Conservation (phyloP, 2,888 invertebrate species). For the Teleiodes luculella region DNA sequence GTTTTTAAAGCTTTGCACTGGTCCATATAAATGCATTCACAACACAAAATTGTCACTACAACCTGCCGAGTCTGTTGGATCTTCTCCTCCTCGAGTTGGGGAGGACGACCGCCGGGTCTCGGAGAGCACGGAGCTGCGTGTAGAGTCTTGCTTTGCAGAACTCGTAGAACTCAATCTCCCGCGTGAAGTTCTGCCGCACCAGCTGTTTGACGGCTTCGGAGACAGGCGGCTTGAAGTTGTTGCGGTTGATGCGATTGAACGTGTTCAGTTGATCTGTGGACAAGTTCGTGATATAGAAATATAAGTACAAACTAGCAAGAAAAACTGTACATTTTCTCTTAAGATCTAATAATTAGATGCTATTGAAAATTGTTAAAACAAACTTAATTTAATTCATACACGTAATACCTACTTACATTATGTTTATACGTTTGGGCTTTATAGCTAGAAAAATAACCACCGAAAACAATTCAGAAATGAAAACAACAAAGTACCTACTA, state of each 20-base stretch:
- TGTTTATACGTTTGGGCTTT: too few species aligned
- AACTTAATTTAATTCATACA: too few species aligned
- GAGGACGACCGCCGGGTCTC: conserved; percentile 66
- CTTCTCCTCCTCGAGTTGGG: conserved; percentile 42
- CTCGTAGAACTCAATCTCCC: conserved; percentile 94
- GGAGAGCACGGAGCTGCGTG: conserved; percentile 86
- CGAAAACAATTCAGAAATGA: too few species aligned
- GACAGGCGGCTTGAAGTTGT: conserved; percentile 92
- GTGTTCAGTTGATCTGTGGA: conserved; percentile 84
- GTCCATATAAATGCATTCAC: not conserved
- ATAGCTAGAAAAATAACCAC: too few species aligned
- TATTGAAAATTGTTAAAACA: too few species aligned
- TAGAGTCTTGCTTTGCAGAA: conserved; percentile 92
- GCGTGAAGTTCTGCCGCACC: conserved; percentile 90
- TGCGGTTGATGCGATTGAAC: conserved; percentile 89
- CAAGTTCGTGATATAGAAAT: not conserved
- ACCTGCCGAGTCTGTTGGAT: conserved; percentile 28
- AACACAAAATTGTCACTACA: conserved; percentile 24
- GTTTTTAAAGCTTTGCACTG: conserved; percentile 1
- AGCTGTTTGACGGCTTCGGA: conserved; percentile 91
- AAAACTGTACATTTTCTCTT: too few species aligned
- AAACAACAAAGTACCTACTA: too few species aligned
- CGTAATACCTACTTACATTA: too few species aligned
- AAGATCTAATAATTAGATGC: too few species aligned
- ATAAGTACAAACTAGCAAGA: too few species aligned